These are phyloP conservation scores for Drosophila nr. perissopoda DNA, from an alignment of 2,888 invertebrate genomes.

Conservation along the genomic window DNA sequence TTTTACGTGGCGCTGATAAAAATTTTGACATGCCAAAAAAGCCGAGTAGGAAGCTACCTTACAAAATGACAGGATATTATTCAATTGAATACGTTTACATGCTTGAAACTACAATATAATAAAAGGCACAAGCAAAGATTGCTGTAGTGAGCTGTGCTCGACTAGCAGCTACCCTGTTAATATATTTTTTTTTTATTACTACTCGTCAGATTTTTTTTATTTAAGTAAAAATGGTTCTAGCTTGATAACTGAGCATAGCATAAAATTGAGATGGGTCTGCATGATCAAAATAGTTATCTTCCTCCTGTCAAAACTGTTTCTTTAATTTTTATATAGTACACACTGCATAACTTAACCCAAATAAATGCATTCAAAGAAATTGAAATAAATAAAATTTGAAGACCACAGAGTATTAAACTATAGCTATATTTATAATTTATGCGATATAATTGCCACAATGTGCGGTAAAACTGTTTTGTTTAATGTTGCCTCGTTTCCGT, in stretches of 20 bases:
- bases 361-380: background rate
- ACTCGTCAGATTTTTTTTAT: background rate
- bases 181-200: background rate
- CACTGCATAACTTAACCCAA: background rate
- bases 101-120: slow-evolving; percentile 75
- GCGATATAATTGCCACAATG: slow-evolving; percentile 47
- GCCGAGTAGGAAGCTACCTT: slow-evolving; percentile 39
- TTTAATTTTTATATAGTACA: no score
- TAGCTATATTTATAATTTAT: slow-evolving; percentile 2
- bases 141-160: slow-evolving; percentile 2
- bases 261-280: background rate
- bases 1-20: slow-evolving; percentile 73
- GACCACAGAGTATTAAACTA: slow-evolving; percentile 7
- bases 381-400: background rate
- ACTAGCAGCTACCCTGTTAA: slow-evolving; percentile 27
- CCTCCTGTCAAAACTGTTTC: background rate
- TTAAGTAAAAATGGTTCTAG: background rate
- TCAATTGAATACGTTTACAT: slow-evolving; percentile 83
- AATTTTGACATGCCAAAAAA: slow-evolving; percentile 71
- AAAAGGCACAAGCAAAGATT: slow-evolving; percentile 42
- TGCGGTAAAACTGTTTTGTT: slow-evolving; percentile 51
- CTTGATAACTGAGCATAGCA: background rate
- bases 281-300: background rate
- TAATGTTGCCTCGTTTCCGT: slow-evolving; percentile 45
- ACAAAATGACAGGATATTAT: slow-evolving; percentile 83